Percentiles rank a stretch among this genome's conserved stretches.
These are phyloP conservation scores for Dinocampus coccinellae DNA, from an alignment of 2,888 invertebrate genomes.

Conservation along the genomic window DNA sequence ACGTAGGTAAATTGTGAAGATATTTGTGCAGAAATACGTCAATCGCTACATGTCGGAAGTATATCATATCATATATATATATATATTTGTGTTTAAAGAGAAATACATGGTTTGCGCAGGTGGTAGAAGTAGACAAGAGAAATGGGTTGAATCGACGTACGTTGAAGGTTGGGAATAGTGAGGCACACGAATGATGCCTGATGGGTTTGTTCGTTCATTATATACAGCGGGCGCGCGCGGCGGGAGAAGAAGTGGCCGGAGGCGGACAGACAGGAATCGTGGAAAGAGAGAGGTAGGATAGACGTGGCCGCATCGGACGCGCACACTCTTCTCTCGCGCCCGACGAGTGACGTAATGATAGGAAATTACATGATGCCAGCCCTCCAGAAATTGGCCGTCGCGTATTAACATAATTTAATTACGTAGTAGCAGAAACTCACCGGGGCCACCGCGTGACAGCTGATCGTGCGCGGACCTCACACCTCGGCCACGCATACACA, in stretches of 20 bases:
- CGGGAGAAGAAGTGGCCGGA: constrained; percentile 34
- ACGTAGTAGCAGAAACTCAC: constrained; percentile 47
- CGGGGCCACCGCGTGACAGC: constrained; percentile 43
- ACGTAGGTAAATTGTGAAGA: too few relatives aligned
- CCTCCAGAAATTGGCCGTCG: constrained; percentile 43
- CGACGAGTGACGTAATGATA: constrained; percentile 49
- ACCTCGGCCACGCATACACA: constrained; percentile 36
- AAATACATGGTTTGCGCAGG: constrained; percentile 7
- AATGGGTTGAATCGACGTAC: constrained; percentile 31
- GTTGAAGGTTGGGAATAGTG: constrained; percentile 15
- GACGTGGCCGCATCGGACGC: constrained; percentile 15
- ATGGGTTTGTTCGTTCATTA: constrained; percentile 41
- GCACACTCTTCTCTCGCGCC: constrained; percentile 34
- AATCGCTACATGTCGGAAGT: not conserved
- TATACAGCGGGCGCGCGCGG: constrained; percentile 36
- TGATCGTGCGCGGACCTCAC: constrained; percentile 40
- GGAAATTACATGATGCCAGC: constrained; percentile 47
- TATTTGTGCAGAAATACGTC: too few relatives aligned
- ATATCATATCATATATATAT: not conserved
- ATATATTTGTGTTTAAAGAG: not conserved
- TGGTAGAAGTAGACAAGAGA: constrained; percentile 7
- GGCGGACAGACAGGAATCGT: constrained; percentile 25
- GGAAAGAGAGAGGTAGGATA: constrained; percentile 30
- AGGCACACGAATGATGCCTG: constrained; percentile 36
- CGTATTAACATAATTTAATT: constrained; percentile 54